Evolutionary conservation across 2,888 invertebrate species (phyloP), one percentile per base, ranked within the genome.

Genomic region (Rhabditophanes sp.): DNA sequence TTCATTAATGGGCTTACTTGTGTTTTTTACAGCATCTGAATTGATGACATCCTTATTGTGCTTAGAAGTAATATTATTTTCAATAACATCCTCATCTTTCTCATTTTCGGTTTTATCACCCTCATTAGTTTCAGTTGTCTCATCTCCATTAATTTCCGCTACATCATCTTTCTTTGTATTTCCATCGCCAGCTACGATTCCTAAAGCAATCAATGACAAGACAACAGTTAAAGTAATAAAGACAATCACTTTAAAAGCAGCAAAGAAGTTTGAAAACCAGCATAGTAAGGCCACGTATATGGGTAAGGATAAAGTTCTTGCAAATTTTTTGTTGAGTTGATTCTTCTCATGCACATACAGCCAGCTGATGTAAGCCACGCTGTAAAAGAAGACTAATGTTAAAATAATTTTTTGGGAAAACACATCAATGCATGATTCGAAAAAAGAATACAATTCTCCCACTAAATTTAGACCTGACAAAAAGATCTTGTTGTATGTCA

Each of bases 271-370:
- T n/a, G n/a, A n/a, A n/a, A n/a, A n/a, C n/a, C n/a, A n/a, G n/a
- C n/a, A n/a, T n/a, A n/a, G n/a, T n/a, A n/a, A n/a, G n/a, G n/a
- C n/a, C n/a, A n/a, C n/a, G 63, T 63, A 64, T 32, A 64, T 53
- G 3, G 64, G 64, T 18, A 63, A 37, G 1, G 62, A 63, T 11
- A 64, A 41, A 1, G 44, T 31, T 20, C 64, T 36, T 1, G 58
- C 56, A 18, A 59, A 39, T 32, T 56, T 56, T 35, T 62, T 61
- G 23, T 50, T 39, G 28, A 59, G 45, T 6, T 37, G 41, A 30
- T 46, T 45, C n/a, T 39, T 39, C 5, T 53, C 51, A 30, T 55
- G 55, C 6, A 60, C 43, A 29, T 56, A 56, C 15, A 64, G 50
- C 56, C 60, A 64, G 1, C 50, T 51, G 4, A 41, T 46, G 36